Percentiles rank a stretch among this genome's conserved stretches.
These are phyloP conservation scores for Enteromius anoplus DNA, from an alignment of 2,797 vertebrate genomes.

Conservation along the genomic window DNA sequence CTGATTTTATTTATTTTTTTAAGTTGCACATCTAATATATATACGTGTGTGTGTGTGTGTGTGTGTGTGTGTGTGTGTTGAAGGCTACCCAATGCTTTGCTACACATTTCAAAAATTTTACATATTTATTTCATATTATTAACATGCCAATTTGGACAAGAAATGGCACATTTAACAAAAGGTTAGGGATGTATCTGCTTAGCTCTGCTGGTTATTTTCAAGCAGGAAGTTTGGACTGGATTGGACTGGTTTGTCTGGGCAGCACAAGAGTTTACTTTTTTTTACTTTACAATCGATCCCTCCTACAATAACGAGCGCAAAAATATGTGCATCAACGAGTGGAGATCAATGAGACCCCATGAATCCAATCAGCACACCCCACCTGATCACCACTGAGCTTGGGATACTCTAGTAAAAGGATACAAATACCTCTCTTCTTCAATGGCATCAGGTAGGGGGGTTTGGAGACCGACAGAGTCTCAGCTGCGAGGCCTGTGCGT, in stretches of 20 bases:
- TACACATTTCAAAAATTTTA: not conserved
- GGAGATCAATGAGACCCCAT: constrained; percentile 19
- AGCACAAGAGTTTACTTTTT: constrained; percentile 14
- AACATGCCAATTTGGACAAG: not conserved
- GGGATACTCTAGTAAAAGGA: constrained; percentile 38
- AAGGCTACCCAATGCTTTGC: not conserved
- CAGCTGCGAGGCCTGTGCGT: constrained; percentile 60
- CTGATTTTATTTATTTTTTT: not conserved
- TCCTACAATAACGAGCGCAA: constrained; percentile 11
- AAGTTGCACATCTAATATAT: too few species aligned
- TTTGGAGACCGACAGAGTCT: constrained; percentile 46
- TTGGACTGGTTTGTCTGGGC: too few species aligned
- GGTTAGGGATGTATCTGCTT: not conserved
- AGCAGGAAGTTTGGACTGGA: not conserved
- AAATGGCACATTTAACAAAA: not conserved
- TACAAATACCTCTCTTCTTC: constrained; percentile 50
- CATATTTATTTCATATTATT: not conserved
- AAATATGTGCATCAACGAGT: constrained; percentile 21
- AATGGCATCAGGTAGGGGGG: constrained; percentile 50
- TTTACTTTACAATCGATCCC: not conserved
- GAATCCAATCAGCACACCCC: constrained; percentile 53
- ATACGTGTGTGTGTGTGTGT: too few species aligned
- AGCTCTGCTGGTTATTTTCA: not conserved
- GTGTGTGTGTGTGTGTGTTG: too few species aligned
- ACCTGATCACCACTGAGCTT: constrained; percentile 53